Evolutionary conservation across 2,797 vertebrate genomes (phyloP).

Genomic region (Danio choprae): DNA sequence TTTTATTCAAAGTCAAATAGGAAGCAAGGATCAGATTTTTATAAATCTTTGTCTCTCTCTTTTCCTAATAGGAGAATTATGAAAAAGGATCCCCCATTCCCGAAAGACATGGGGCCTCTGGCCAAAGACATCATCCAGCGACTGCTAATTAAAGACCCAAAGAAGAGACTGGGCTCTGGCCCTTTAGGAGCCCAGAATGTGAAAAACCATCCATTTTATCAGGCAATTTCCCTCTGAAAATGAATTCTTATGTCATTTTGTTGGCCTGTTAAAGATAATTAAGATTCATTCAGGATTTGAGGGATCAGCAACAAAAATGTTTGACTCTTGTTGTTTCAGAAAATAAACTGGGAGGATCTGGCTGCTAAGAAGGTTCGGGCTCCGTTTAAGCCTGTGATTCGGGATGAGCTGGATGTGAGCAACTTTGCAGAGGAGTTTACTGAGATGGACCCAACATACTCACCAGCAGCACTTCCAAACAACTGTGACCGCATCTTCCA

Average conservation of each 20-base stretch:
- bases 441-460: slow-evolving; percentile 98
- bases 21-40: not conserved
- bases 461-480: slow-evolving; percentile 93
- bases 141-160: slow-evolving; percentile 93
- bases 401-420: slow-evolving; percentile 96
- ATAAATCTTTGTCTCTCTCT: slow-evolving; percentile 27
- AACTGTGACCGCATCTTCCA: slow-evolving; percentile 96
- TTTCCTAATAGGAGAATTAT: slow-evolving; percentile 87
- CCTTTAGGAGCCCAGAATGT: slow-evolving; percentile 88
- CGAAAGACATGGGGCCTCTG: slow-evolving; percentile 89
- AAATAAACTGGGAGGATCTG: slow-evolving; percentile 96
- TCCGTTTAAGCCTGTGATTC: slow-evolving; percentile 95
- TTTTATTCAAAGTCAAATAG: not conserved
- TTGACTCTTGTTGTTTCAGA: slow-evolving; percentile 73
- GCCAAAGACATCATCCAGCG: slow-evolving; percentile 94
- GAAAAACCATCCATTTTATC: slow-evolving; percentile 94
- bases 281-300: not conserved
- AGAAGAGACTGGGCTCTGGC: slow-evolving; percentile 92
- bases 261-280: not conserved
- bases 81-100: slow-evolving; percentile 96
- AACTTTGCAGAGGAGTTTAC: slow-evolving; percentile 99
- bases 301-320: not conserved
- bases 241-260: not conserved
- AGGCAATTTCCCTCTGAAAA: slow-evolving; percentile 77
- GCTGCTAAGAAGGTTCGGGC: slow-evolving; percentile 92